Base-by-base conservation (phyloP, 2,113 vertebrate species). In the Astatoreochromis straeleni region DNA sequence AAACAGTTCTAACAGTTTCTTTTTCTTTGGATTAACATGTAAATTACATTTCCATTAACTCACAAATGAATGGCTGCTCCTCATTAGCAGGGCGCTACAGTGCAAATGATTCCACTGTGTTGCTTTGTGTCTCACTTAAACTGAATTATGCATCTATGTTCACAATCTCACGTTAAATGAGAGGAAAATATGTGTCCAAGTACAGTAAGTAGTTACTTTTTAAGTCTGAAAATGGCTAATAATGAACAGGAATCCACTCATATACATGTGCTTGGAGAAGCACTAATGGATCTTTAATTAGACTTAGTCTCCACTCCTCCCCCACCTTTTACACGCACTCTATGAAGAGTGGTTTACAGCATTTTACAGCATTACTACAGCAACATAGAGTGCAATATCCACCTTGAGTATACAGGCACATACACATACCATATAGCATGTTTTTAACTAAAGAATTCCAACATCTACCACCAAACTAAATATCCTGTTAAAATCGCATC, bases 271-370 rank as follows among this genome's bases (percentile, higher is more conserved):
- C 47, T 84, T 73, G 24, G 86, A 89, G 80, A 86, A 86, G 60
- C 89, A 84, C 91, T 95, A 94, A 96, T 95, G 93, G 78, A 51
- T 85, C 84, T 91, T 94, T 96, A 95, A 96, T 96, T 95, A 93
- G 86, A 75, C 81, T 83, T 87, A 91, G 89, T 85, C 45, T 84
- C 31, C 38, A 63, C 75, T 84, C 91, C 88, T 90, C 89, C 92
- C 91, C 89, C 88, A 70, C 16, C 29, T 42, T 81, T 51, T n/a
- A 79, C 42, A 42, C 40, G 53, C 63, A 80, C 24, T 38, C 45
- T 14, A 17, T 58, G 40, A 88, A 79, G 31, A 58, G 26, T n/a
- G 19, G 4, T 40, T 78, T 51, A 26, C 33, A 63, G 33, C 4
- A 31, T 31, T 75, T 47, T 75, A 16, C 9, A 51, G 33, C 70